Conservation (phyloP, 2,888 invertebrate species). For the Chouioia cunea region DNA sequence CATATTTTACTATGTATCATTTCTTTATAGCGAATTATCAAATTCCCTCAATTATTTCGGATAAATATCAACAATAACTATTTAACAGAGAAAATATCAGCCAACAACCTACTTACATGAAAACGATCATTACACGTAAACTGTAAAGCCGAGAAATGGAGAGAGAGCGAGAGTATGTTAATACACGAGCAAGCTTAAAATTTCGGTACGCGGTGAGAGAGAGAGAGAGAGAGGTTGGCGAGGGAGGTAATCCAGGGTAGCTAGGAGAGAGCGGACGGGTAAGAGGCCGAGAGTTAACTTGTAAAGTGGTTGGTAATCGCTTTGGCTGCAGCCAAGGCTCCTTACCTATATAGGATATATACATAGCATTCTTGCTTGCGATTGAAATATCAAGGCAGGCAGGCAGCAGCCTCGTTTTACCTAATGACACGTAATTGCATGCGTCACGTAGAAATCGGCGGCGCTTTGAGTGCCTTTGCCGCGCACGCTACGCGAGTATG, state of each 20-base stretch:
- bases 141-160: too few species aligned
- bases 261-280: neutral
- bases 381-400: slow-evolving; percentile 29
- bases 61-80: too few species aligned
- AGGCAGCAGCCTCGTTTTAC: slow-evolving; percentile 23
- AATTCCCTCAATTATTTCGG: too few species aligned
- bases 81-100: too few species aligned
- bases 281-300: slow-evolving; percentile 38
- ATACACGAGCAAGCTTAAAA: slow-evolving; percentile 19
- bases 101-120: too few species aligned
- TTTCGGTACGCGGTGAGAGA: slow-evolving; percentile 13
- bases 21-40: too few species aligned
- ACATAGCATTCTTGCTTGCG: slow-evolving; percentile 13
- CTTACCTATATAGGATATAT: too few species aligned
- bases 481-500: too few species aligned
- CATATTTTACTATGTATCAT: too few species aligned
- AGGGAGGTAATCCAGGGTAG: slow-evolving; percentile 36
- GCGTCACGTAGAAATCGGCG: slow-evolving; percentile 33
- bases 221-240: slow-evolving; percentile 26
- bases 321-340: slow-evolving; percentile 3
- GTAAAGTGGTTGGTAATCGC: slow-evolving; percentile 46
- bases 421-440: slow-evolving; percentile 25
- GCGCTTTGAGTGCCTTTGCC: neutral
- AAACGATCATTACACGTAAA: too few species aligned
- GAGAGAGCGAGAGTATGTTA: neutral